Percentiles rank a stretch among this genome's conserved stretches.
Evolutionary conservation across 2,113 vertebrate genomes (phyloP).

Genomic region (Sylvietta virens): DNA sequence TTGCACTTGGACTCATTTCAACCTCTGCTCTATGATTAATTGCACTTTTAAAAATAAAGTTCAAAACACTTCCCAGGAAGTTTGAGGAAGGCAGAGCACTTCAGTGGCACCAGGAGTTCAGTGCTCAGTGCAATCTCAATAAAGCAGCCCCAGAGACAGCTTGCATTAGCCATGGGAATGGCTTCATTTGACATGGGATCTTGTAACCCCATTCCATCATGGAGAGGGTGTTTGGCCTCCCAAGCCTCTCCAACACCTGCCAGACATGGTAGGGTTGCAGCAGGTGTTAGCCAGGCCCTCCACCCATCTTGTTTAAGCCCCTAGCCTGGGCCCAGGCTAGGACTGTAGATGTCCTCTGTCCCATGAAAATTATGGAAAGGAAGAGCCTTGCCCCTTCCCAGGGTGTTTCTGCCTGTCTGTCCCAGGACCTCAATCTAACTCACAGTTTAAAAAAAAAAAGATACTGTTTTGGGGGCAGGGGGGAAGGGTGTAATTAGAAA

Average conservation of each 20-base stretch:
- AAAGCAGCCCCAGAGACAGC: not conserved
- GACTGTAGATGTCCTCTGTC: not conserved
- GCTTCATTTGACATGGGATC: not conserved
- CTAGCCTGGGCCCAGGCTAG: not conserved
- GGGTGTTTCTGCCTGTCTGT: not conserved
- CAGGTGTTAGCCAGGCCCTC: not conserved
- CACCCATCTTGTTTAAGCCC: not conserved
- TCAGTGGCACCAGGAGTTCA: not conserved
- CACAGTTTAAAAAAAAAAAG: not conserved
- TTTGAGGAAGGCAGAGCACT: not conserved
- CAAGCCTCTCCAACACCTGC: not conserved
- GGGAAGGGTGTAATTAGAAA: not conserved
- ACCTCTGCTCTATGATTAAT: constrained; percentile 45
- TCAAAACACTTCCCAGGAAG: constrained; percentile 61
- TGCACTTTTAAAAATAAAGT: constrained; percentile 51
- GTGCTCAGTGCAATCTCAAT: not conserved
- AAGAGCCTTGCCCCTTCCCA: not conserved
- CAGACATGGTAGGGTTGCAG: not conserved
- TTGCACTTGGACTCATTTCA: constrained; percentile 58
- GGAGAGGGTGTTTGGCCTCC: not conserved
- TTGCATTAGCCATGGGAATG: not conserved
- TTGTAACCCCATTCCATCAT: not conserved
- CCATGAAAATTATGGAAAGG: not conserved
- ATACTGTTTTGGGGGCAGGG: not conserved
- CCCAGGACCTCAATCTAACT: not conserved